Evolutionary conservation across 2,113 vertebrate genomes (phyloP).

Genomic region (Oreochromis aureus): DNA sequence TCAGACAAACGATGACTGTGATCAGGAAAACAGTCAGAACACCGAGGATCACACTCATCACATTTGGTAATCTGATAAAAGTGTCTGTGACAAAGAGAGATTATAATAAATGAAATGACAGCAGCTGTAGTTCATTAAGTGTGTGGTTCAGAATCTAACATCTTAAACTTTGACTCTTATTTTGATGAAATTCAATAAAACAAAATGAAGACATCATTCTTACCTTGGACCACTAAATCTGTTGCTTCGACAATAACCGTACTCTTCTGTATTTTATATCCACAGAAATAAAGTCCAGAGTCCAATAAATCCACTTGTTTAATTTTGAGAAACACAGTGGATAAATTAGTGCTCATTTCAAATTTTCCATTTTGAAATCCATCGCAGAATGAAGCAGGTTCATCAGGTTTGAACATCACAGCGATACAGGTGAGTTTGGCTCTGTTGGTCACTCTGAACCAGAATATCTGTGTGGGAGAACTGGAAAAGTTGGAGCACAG

Average conservation of each 20-base stretch:
- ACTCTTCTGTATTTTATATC: fast-evolving
- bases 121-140: not conserved
- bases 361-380: not conserved
- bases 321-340: fast-evolving
- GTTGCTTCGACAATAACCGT: fast-evolving
- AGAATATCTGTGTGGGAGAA: fast-evolving
- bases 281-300: not conserved
- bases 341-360: fast-evolving
- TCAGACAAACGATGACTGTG: not conserved
- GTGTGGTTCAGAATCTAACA: not conserved
- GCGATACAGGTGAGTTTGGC: fast-evolving
- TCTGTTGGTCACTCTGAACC: not conserved
- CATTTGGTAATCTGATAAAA: not conserved
- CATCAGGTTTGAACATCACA: fast-evolving
- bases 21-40: not conserved
- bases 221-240: not conserved
- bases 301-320: not conserved
- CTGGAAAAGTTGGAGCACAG: not conserved
- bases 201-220: not conserved
- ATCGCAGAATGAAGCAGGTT: not conserved
- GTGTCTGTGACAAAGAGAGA: not conserved
- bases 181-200: not conserved
- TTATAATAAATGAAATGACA: not conserved
- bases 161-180: not conserved
- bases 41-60: not conserved